Base-by-base conservation (phyloP, 2,113 vertebrate species). In the Alectura lathami region DNA sequence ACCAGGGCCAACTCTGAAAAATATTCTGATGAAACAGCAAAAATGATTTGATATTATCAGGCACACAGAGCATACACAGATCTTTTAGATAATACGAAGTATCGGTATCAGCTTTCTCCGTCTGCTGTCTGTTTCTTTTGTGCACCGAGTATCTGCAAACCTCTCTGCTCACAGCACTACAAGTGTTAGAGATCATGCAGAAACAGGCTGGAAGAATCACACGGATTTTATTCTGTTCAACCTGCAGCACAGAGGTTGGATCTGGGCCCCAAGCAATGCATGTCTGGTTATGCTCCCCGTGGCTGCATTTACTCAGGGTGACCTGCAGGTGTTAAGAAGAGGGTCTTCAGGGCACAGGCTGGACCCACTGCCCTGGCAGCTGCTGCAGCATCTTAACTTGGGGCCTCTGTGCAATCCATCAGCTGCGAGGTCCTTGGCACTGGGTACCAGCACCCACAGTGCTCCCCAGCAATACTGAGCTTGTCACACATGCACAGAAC, bases 371-470 rank as follows among this genome's bases (percentile, higher is more conserved):
- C 24, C 60, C 40, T 29, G 54, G 70, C 23, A 74, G 66, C 34
- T 60, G 66, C 29, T 69, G 60, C 81, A 78, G 60, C 21, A 70
- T 70, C 76, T 72, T 86, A 59, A 79, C 17, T 32, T 27, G 38
- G 15, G 73, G 24, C 17, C 47, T 72, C 38, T 43, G n/a, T 24
- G 42, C 53, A 82, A 11, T 59, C 59, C 53, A 29, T 59, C 43
- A 43, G 79, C 17, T 17, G 15, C 45, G 32, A 57, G 32, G 32
- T n/a, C 56, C 64, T 20, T 2, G 6, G 53, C 48, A 48, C 43
- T 0, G 0, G 15, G 11, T 27, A 76, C 59, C 17, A 45, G 50
- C 32, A 30, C 23, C 12, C 57, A 43, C 53, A 11, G 9, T 2
- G 27, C 17, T 68, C 17, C 40, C 30, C 67, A 74, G 67, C 17